Conservation (phyloP, 2,113 vertebrate genomes). For the Oncorhynchus tshawytscha region DNA sequence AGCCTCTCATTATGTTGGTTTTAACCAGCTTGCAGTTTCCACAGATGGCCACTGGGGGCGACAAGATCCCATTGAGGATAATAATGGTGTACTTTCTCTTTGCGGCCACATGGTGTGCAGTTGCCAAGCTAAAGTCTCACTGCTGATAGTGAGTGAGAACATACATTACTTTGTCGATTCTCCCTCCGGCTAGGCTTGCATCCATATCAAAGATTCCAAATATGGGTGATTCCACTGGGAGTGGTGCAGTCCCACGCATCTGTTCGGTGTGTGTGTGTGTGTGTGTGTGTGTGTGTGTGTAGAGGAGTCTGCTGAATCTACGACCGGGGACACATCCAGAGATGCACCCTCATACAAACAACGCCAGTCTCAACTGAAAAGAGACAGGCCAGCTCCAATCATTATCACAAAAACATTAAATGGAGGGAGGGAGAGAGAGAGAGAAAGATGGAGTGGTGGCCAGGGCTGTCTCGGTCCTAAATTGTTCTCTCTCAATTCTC, state of each 20-base stretch:
- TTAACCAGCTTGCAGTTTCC: constrained; percentile 34
- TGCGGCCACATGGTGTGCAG: neutral
- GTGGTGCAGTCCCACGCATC: neutral
- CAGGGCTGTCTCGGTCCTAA: neutral
- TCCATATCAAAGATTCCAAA: constrained; percentile 14
- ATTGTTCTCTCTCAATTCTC: neutral
- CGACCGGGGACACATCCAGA: neutral
- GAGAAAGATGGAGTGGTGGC: too few relatives aligned
- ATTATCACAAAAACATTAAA: neutral
- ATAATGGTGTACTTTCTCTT: neutral
- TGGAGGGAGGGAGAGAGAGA: neutral
- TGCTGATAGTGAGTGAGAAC: neutral
- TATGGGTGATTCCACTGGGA: constrained; percentile 7
- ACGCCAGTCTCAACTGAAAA: constrained; percentile 7
- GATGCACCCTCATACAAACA: neutral
- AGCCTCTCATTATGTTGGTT: constrained; percentile 38
- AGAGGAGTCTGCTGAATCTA: neutral
- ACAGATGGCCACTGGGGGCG: neutral
- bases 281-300: neutral
- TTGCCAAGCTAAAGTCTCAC: neutral
- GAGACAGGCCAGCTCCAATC: constrained; percentile 4
- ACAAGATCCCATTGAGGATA: neutral
- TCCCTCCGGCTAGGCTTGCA: neutral
- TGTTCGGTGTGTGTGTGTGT: neutral
- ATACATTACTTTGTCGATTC: neutral